Evolutionary conservation across 2,113 vertebrate genomes (phyloP), one percentile per base, ranked within the genome.

Genomic region (Orientallactaga bullata): DNA sequence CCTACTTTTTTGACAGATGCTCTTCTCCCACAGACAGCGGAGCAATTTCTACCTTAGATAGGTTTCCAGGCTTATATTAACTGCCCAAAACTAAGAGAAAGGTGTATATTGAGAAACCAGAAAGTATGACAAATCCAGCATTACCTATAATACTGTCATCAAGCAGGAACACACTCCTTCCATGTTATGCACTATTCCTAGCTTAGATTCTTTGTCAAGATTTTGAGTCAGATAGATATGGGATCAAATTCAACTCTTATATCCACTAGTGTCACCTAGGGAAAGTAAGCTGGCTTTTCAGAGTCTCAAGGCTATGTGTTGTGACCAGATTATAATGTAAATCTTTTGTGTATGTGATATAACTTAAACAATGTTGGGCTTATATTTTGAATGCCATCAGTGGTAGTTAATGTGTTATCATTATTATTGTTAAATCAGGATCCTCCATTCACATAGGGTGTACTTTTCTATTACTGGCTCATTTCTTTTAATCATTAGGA

Each of bases 171-270:
- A 83, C 1, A 23, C 18, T 39, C 24, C 23, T 15, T 88, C 35
- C 72, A 3, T 88, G 66, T 72, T 76, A 68, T 66, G 84, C 91
- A 91, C 28, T 80, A 68, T 93, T 68, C 55, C 7, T 63, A 35
- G 15, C 12, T 42, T 47, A 78, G 16, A 35, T 71, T 76, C 63
- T 65, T 5, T 18, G 35, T n/a, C 76, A 35, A 89, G 15, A 87
- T 26, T 71, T 74, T 24, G 17, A 10, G 4, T 88, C 60, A 91
- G 7, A 73, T 26, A 63, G 42, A 3, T 15, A 69, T 20, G 12
- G 7, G 23, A 47, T 80, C 20, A 88, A 51, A 92, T 73, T 88
- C 26, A 76, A 17, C 47, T 83, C 32, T 77, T 17, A 68, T 35
- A 77, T 61, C 68, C 47, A 61, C 32, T 42, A 83, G 39, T 82